Evolutionary conservation across 2,888 invertebrate species (phyloP).

Genomic region (Hyalella azteca): DNA sequence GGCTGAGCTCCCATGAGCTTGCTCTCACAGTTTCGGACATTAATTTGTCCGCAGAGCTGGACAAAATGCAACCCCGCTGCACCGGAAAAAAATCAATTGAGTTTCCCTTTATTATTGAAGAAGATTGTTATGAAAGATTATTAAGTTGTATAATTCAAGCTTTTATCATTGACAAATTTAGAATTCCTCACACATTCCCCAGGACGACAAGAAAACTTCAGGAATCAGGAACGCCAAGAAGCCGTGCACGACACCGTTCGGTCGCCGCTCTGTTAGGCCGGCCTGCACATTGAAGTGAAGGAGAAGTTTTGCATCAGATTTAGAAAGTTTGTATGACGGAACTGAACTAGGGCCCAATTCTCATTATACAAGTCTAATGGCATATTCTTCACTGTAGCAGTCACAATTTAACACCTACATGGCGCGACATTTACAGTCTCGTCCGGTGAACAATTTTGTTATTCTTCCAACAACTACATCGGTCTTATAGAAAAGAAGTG

Average conservation of each 20-base stretch:
- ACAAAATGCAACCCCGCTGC: no score
- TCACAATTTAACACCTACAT: neutral
- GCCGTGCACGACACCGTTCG: neutral
- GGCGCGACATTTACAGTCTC: neutral
- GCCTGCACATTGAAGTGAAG: no score
- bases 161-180: no score
- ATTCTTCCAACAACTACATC: neutral
- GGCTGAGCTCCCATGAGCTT: no score
- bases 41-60: no score
- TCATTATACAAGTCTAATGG: neutral
- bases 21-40: no score
- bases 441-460: neutral
- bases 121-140: no score
- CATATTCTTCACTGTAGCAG: neutral
- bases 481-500: no score
- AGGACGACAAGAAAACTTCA: neutral
- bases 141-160: no score
- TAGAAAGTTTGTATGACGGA: neutral
- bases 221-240: neutral
- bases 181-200: neutral
- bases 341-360: neutral
- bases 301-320: neutral
- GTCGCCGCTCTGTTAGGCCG: neutral
- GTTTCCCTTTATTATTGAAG: no score
- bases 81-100: no score